phyloP scores from a whole-genome alignment of 2,888 invertebrate genomes.

The Latrodectus elegans region DNA sequence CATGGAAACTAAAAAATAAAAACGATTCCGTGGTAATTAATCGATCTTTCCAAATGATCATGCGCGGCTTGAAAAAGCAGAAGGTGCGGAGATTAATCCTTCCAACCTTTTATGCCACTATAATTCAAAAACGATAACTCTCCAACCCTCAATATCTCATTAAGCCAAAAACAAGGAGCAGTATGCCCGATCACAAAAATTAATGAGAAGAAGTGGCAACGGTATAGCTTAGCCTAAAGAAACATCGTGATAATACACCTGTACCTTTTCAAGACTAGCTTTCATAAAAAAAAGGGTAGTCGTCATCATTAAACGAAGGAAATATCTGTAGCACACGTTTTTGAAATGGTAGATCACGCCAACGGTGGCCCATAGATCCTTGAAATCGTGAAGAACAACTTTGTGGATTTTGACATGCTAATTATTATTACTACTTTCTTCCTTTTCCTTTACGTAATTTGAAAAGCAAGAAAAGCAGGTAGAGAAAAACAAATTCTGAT shows the following conservation, averaged over 20 bases:
- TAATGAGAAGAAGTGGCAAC: constrained; percentile 47
- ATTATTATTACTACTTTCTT: constrained; percentile 55
- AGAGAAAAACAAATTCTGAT: constrained; percentile 33
- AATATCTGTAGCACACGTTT: constrained; percentile 57
- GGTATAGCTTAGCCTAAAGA: constrained; percentile 43
- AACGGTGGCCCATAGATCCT: constrained; percentile 6
- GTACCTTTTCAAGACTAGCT: not conserved
- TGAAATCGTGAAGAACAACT: constrained; percentile 58
- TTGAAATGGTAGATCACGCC: constrained; percentile 54
- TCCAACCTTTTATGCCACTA: constrained; percentile 4
- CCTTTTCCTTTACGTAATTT: not conserved
- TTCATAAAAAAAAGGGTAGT: not conserved
- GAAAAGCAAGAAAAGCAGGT: not conserved
- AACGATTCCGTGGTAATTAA: no score
- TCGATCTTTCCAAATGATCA: no score
- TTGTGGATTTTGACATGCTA: constrained; percentile 65
- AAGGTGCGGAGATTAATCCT: constrained; percentile 12
- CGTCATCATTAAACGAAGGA: constrained; percentile 37
- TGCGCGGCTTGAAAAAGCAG: not conserved
- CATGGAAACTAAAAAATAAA: no score
- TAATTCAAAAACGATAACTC: constrained; percentile 15
- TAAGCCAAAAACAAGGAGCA: constrained; percentile 10
- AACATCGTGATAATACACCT: constrained; percentile 52
- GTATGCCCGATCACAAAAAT: constrained; percentile 30
- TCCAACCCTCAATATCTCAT: constrained; percentile 28